Conservation (phyloP, 2,888 invertebrate genomes). For the Metallyticus violacea region DNA sequence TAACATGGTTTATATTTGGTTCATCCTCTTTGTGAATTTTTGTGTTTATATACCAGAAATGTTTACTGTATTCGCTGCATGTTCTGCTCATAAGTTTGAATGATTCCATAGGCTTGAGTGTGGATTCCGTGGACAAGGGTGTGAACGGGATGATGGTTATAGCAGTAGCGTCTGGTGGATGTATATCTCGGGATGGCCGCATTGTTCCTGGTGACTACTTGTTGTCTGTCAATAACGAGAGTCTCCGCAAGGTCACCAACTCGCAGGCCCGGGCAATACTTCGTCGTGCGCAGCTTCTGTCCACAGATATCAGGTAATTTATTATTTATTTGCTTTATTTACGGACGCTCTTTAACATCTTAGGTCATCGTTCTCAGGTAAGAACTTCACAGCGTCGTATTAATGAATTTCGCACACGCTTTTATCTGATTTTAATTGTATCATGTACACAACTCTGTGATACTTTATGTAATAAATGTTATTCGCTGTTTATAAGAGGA, state of each 20-base stretch:
- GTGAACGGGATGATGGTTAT: slow-evolving; percentile 52
- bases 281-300: slow-evolving; percentile 54
- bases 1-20: no score
- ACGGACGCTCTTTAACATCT: no score
- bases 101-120: slow-evolving; percentile 49
- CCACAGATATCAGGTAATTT: slow-evolving; percentile 57
- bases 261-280: slow-evolving; percentile 58
- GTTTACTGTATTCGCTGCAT: neutral
- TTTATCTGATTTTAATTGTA: no score
- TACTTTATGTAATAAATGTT: no score
- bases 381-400: no score
- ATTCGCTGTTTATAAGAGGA: no score
- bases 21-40: neutral
- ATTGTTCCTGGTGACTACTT: slow-evolving; percentile 57
- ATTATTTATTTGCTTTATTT: no score
- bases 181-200: slow-evolving; percentile 55
- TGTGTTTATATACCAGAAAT: no score
- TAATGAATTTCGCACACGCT: no score
- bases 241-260: slow-evolving; percentile 54
- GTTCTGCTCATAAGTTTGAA: neutral
- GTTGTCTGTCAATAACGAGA: slow-evolving; percentile 57
- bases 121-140: slow-evolving; percentile 57
- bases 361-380: no score
- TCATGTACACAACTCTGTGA: no score
- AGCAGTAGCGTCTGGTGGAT: slow-evolving; percentile 50